Evolutionary conservation across 2,113 vertebrate genomes (phyloP), one percentile per base, ranked within the genome.

Genomic region (Phyllostomus discolor): DNA sequence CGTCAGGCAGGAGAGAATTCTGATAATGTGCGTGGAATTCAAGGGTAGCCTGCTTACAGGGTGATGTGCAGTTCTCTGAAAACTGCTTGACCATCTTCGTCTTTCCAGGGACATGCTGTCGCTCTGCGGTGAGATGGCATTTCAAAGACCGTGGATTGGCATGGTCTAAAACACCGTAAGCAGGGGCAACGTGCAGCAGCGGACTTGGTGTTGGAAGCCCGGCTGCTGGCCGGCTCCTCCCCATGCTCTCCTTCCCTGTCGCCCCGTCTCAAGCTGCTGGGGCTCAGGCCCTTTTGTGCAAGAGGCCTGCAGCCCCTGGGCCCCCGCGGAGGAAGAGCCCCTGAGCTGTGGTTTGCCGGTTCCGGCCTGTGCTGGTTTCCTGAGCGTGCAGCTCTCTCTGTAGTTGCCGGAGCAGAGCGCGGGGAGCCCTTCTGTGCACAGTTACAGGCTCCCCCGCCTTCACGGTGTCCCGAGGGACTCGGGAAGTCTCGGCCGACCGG

Each of bases 261-360:
- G 3, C 87, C 5, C 10, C 4, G 46, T 4, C 0, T 1, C 1
- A 15, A 3, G 43, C 38, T 76, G 24, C 52, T 6, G 12, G 26
- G 41, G 31, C 7, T 0, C 38, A 35, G 59, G 41, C 38, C 73
- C 22, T 84, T 66, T 9, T 17, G 0, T 17, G 41, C 7, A 28
- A 31, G 48, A 57, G 35, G 2, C 67, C 14, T 10, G 0, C 1
- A 20, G 28, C 20, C 64, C 38, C n/a, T 59, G 1, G 38, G 35
- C 52, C 83, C 62, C 35, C 43, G 20, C 57, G 35, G 43, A 81
- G 93, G 85, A 94, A 94, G 88, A 11, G 90, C 72, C 41, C 9
- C 22, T 38, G 79, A 24, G 73, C 80, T 96, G 97, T 86, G 97
- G 97, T 76, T 92, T 97, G 92, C 62, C 20, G 15, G 90, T 98